Conservation (phyloP, 2,888 invertebrate genomes). For the Lepidochrysops patricia region DNA sequence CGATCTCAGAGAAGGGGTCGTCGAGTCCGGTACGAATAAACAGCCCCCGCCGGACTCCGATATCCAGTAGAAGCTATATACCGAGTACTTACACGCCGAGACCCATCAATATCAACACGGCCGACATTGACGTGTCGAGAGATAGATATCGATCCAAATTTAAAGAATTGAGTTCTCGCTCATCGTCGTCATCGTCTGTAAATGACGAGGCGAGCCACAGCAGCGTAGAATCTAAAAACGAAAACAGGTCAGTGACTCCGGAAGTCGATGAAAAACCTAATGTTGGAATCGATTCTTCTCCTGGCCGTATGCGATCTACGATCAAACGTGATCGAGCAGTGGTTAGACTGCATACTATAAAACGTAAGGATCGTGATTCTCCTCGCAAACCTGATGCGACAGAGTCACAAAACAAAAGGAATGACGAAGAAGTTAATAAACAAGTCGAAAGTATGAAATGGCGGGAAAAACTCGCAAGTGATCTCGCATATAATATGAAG, state of each 20-base stretch:
- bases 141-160: conserved; percentile 71
- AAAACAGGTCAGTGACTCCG: conserved; percentile 59
- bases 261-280: conserved; percentile 63
- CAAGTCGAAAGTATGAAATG: conserved; percentile 46
- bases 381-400: conserved; percentile 45
- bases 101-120: conserved; percentile 86
- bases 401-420: conserved; percentile 16
- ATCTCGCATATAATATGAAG: conserved; percentile 64
- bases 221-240: conserved; percentile 40
- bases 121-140: conserved; percentile 88
- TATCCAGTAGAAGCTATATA: conserved; percentile 66
- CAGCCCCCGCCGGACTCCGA: conserved; percentile 59
- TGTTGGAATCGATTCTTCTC: conserved; percentile 58
- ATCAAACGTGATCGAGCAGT: conserved; percentile 84
- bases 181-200: conserved; percentile 17
- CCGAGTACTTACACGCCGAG: conserved; percentile 66
- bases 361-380: conserved; percentile 64
- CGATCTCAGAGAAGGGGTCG: conserved; percentile 74
- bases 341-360: conserved; percentile 81
- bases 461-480: conserved; percentile 78
- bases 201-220: conserved; percentile 29
- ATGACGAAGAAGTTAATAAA: conserved; percentile 21
- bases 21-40: conserved; percentile 54
- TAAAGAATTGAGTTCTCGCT: conserved; percentile 27
- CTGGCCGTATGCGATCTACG: conserved; percentile 62